These are phyloP conservation scores for Cephus spinipes DNA, from an alignment of 2,888 invertebrate species.

Conservation along the genomic window DNA sequence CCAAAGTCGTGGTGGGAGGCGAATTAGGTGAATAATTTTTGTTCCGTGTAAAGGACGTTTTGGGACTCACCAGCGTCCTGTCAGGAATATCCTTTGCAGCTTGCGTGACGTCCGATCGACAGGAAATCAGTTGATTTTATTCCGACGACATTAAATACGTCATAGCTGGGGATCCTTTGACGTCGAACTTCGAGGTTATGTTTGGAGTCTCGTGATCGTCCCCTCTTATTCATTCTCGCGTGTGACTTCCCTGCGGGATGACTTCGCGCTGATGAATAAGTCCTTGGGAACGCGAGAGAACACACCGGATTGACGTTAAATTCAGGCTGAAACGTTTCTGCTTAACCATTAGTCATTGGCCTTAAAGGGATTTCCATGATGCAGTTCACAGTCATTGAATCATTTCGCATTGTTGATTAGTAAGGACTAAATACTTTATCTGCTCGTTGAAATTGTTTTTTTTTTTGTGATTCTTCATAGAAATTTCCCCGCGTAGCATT, in stretches of 20 bases:
- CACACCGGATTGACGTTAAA: neutral
- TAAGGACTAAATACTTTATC: neutral
- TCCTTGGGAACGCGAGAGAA: conserved; percentile 19
- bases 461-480: neutral
- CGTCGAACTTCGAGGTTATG: neutral
- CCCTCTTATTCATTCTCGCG: neutral
- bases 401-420: neutral
- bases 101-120: neutral
- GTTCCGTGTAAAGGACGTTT: neutral
- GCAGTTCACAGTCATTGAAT: neutral
- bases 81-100: neutral
- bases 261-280: conserved; percentile 14
- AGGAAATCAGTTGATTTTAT: neutral
- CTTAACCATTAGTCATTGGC: conserved; percentile 4
- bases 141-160: neutral
- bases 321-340: neutral
- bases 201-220: neutral
- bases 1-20: too few species aligned
- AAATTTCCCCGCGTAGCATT: neutral
- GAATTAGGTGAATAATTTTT: neutral
- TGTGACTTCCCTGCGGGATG: conserved; percentile 3
- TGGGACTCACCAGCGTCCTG: neutral
- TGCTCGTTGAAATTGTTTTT: neutral
- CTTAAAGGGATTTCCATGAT: conserved; percentile 3
- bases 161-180: neutral